Evolutionary conservation across 2,113 vertebrate species (phyloP), one percentile per base, ranked within the genome.

Genomic region (Salminus brasiliensis): DNA sequence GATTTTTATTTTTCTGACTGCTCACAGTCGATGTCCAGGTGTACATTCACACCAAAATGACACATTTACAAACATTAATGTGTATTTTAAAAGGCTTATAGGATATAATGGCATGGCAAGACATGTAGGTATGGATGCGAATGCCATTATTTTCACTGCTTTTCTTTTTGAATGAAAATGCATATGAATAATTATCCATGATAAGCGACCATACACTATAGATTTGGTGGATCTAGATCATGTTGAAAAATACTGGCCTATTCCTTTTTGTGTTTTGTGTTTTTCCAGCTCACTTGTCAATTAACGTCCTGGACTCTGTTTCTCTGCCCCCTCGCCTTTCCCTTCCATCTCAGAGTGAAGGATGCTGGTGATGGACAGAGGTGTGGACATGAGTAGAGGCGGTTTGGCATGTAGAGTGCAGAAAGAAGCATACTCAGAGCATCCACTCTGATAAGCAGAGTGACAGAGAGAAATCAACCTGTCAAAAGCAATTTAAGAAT

Each of bases 401-500:
- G n/a, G n/a, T n/a, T n/a, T n/a, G n/a, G n/a, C n/a, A n/a, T 76
- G 30, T 41, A 29, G 63, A 43, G 25, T 30, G 23, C 34, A 77
- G 49, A 15, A 13, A 21, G 21, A 34, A 57, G 63, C 6, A 68
- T 68, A 34, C 53, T 66, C 32, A 39, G 32, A 65, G 62, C 18
- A 12, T 43, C 45, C 53, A 43, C 49, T 29, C 23, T 77, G 63
- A 77, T 57, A n/a, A 55, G 15, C 34, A 65, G 57, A 77, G 30
- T 29, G 52, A 71, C 53, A 23, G 62, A 12, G 27, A 57, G 53
- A 73, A 72, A 53, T 66, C 36, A 34, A n/a, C 36, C 30, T 60
- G 70, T 69, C 66, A 62, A 30, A 27, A 63, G 36, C n/a, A 68
- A 76, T 78, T 74, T 78, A 30, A 55, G 9, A 10, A 25, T 9